Evolutionary conservation across 2,888 invertebrate species (phyloP), one percentile per base, ranked within the genome.

Genomic region (Cerastoderma edule): DNA sequence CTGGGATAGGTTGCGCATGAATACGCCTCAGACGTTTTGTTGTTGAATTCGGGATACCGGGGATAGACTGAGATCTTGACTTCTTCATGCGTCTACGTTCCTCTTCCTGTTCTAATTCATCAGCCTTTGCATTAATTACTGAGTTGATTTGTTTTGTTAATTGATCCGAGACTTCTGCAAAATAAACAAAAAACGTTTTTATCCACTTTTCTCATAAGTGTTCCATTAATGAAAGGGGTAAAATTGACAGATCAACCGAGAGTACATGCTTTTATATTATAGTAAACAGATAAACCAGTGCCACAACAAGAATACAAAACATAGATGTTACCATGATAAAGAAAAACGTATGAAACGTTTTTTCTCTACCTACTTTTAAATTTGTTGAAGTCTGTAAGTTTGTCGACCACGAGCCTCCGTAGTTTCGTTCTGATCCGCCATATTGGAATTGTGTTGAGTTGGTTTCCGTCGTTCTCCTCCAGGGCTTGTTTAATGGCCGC

Each of bases 371-470:
- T 72, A 81, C 81, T 57, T 76, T 78, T 75, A 44, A 81, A 81
- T 24, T 75, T 57, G 19, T 67, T 53, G 63, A 60, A 78, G 53
- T 81, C 81, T 0, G 73, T 56, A 71, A 81, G 70, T 54, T 82
- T 82, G 50, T 75, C 79, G 19, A 80, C 81, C 84, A 88, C 86
- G 10, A 89, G 73, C 33, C 76, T 84, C 50, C 83, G 83, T 8
- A 90, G 83, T 66, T 83, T 83, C 13, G 70, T 63, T 35, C 86
- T 54, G 22, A 89, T 84, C 19, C 84, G 72, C 57, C 87, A 88
- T 5, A 89, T 76, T 6, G 88, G 85, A n/a, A 88, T 88, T 19
- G 88, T 85, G 65, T 89, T 88, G 50, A 87, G 63, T 74, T 72
- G 78, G 16, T 80, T 54, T 16, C 72, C 44, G 28, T 75, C 70